Evolutionary conservation across 1,140 invertebrate genomes (phyloP).

Genomic region (Paraescarpia echinospica): DNA sequence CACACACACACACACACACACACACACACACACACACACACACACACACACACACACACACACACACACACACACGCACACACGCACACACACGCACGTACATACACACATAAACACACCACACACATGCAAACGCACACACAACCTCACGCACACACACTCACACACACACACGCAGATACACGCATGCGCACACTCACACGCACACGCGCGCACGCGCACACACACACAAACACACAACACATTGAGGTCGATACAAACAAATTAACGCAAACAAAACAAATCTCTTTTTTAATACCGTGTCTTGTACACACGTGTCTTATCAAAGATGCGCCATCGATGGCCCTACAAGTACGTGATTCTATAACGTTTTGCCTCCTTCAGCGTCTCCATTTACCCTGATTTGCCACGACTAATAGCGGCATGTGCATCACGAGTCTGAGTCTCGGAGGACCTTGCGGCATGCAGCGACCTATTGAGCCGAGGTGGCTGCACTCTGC

Average conservation of each 20-base stretch:
- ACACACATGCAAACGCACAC: too few species aligned
- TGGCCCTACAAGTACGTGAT: neutral
- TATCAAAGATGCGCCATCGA: neutral
- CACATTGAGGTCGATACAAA: too few species aligned
- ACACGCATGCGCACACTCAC: too few species aligned
- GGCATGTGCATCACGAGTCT: neutral
- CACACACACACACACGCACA: slow-evolving; percentile 15
- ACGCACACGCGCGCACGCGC: too few species aligned
- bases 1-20: slow-evolving; percentile 18
- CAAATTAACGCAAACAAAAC: neutral
- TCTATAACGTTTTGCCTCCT: neutral
- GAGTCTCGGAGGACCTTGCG: neutral
- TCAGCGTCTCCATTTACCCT: neutral
- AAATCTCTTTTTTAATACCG: neutral
- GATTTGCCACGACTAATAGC: neutral
- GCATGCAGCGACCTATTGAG: neutral
- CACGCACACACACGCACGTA: slow-evolving; percentile 3
- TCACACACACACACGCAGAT: too few species aligned
- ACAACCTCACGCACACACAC: too few species aligned
- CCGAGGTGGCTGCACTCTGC: neutral
- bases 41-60: slow-evolving; percentile 18
- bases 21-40: slow-evolving; percentile 18
- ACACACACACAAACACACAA: too few species aligned
- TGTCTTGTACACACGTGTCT: too few species aligned
- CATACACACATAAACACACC: neutral